These are phyloP conservation scores for Pogonus chalceus DNA, from an alignment of 1,140 invertebrate species.

Conservation along the genomic window DNA sequence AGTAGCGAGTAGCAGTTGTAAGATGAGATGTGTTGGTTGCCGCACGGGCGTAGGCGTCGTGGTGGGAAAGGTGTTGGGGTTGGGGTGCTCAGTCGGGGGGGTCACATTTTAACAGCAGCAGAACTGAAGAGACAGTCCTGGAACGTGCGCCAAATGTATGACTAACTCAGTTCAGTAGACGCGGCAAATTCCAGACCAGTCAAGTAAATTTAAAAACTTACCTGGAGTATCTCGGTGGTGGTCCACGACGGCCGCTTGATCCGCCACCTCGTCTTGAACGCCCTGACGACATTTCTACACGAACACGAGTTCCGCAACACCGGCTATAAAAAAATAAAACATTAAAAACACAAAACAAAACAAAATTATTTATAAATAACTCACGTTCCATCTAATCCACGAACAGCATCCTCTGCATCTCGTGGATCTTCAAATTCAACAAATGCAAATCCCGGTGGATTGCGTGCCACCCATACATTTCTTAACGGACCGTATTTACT, in stretches of 20 bases:
- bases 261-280: conserved; percentile 62
- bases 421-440: conserved; percentile 96
- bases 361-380: conserved; percentile 25
- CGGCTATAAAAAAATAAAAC: conserved; percentile 43
- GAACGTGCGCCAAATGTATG: conserved; percentile 35
- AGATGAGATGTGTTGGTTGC: conserved; percentile 32
- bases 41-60: not conserved
- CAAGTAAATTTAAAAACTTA: conserved; percentile 26
- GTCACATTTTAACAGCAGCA: conserved; percentile 24
- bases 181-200: not conserved
- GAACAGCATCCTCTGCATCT: conserved; percentile 95
- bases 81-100: conserved; percentile 27
- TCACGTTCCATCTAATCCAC: conserved; percentile 89
- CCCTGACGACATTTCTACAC: conserved; percentile 82
- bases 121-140: conserved; percentile 23
- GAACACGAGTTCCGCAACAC: conserved; percentile 71
- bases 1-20: conserved; percentile 28
- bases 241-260: conserved; percentile 39
- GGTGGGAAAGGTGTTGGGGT: conserved; percentile 11
- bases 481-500: conserved; percentile 87
- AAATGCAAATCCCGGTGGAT: conserved; percentile 93
- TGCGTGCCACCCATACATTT: conserved; percentile 95
- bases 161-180: conserved; percentile 27
- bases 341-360: conserved; percentile 6
- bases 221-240: conserved; percentile 42